phyloP scores from a whole-genome alignment of 2,797 vertebrate genomes.

The Glyptemys insculpta region DNA sequence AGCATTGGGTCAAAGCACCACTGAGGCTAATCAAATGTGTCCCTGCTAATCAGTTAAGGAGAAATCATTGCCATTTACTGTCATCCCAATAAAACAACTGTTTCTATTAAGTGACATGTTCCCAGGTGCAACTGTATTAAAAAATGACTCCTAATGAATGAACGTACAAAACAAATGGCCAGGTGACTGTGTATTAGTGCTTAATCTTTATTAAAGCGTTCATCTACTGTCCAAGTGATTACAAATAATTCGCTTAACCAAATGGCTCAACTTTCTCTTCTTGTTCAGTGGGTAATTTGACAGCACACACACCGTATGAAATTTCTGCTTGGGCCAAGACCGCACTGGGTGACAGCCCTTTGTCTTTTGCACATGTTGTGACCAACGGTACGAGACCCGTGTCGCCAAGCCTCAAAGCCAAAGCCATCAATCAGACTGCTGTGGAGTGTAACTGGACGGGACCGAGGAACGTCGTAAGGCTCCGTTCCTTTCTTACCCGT shows the following conservation, averaged over 20 bases:
- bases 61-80: not conserved
- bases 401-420: conserved; percentile 90
- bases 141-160: not conserved
- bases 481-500: not conserved
- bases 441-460: conserved; percentile 95
- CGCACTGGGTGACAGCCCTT: conserved; percentile 92
- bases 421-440: conserved; percentile 93
- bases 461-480: conserved; percentile 85
- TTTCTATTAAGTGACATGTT: not conserved
- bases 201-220: not conserved
- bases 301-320: conserved; percentile 92
- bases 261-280: conserved; percentile 20
- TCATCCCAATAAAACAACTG: rapidly evolving
- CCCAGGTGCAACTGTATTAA: not conserved
- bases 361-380: conserved; percentile 87
- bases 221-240: not conserved
- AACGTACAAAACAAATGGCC: not conserved
- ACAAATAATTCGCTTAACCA: not conserved
- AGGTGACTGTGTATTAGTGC: not conserved
- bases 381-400: conserved; percentile 87
- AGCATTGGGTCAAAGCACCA: not conserved
- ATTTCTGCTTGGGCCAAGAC: conserved; percentile 95
- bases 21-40: not conserved
- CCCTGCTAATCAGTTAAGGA: not conserved
- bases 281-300: conserved; percentile 89